Evolutionary conservation across 2,113 vertebrate species (phyloP).

Genomic region (Bolborhynchus lineola): DNA sequence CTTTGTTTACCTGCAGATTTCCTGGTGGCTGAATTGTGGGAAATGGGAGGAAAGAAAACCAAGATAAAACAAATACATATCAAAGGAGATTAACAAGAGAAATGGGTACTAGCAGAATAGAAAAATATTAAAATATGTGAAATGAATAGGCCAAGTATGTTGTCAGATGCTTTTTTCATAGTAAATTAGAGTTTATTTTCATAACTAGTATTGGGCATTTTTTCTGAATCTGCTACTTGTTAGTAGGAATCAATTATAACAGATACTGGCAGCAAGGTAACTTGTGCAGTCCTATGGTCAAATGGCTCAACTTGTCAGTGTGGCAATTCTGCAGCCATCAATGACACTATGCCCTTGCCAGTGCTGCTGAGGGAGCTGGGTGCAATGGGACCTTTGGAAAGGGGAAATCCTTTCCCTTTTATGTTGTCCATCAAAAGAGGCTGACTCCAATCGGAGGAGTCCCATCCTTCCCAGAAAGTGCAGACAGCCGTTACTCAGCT

Average conservation of each 20-base stretch:
- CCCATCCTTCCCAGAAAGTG: rapidly evolving
- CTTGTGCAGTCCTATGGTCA: neutral
- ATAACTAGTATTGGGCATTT: neutral
- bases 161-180: neutral
- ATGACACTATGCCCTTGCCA: neutral
- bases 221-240: neutral
- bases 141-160: neutral
- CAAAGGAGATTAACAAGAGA: neutral
- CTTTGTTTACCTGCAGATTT: neutral
- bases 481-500: neutral
- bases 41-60: neutral
- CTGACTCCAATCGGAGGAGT: neutral
- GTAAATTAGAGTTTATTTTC: neutral
- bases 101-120: neutral
- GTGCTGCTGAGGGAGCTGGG: neutral
- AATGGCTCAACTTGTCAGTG: neutral
- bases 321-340: neutral
- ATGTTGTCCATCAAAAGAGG: neutral
- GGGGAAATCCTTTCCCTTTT: neutral
- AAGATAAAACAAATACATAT: neutral
- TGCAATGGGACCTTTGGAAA: neutral
- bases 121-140: neutral
- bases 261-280: neutral
- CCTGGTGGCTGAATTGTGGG: neutral
- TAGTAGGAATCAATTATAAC: neutral